Percentiles rank a stretch among this genome's conserved stretches.
Evolutionary conservation across 2,888 invertebrate genomes (phyloP).

Genomic region (Phyllotreta cruciferae): DNA sequence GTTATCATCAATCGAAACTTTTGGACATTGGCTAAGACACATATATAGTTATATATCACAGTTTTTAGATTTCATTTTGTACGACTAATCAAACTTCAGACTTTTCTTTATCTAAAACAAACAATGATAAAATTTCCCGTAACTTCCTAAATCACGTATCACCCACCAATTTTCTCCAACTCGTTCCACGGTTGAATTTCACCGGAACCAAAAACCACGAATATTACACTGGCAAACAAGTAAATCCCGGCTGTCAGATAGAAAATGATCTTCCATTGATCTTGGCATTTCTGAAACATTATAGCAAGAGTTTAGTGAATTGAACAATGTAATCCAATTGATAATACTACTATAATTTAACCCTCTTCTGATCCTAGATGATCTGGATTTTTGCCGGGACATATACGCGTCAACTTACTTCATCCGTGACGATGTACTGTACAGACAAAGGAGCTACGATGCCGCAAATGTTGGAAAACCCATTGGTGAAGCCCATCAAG

Average conservation of each 20-base stretch:
- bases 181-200: constrained; percentile 39
- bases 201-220: constrained; percentile 37
- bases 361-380: too few relatives aligned
- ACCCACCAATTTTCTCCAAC: constrained; percentile 14
- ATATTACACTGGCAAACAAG: constrained; percentile 30
- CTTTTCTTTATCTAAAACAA: constrained; percentile 12
- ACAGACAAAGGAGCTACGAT: constrained; percentile 80
- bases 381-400: too few relatives aligned
- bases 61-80: too few relatives aligned
- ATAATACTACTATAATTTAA: too few relatives aligned
- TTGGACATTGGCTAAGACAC: too few relatives aligned
- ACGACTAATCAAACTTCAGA: not conserved
- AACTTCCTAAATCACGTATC: not conserved
- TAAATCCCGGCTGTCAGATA: constrained; percentile 61
- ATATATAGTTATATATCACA: too few relatives aligned
- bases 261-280: constrained; percentile 79
- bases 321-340: too few relatives aligned
- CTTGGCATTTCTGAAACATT: constrained; percentile 64
- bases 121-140: not conserved
- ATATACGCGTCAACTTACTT: too few relatives aligned
- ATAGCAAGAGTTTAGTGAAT: too few relatives aligned
- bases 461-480: constrained; percentile 78
- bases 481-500: constrained; percentile 85
- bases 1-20: too few relatives aligned
- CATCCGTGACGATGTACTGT: constrained; percentile 71